A percentile compares a stretch with the other conserved stretches of the same genome.
phyloP scores from a whole-genome alignment of 2,797 vertebrate species.

The Periophthalmus magnuspinnatus region DNA sequence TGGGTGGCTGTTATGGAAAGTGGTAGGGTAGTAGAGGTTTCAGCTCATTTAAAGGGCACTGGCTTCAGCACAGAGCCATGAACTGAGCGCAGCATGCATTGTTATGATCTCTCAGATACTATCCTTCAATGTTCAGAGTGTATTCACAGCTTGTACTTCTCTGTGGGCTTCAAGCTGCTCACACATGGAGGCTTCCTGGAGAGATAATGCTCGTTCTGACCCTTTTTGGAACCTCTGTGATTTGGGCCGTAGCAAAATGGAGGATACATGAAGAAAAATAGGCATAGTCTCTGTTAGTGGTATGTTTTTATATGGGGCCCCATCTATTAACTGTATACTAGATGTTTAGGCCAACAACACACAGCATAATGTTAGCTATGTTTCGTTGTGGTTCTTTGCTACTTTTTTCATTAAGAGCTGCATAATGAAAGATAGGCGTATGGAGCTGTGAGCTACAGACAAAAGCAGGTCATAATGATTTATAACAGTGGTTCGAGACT shows the following conservation, averaged over 20 bases:
- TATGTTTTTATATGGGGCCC: background rate
- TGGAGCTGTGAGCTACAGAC: no score
- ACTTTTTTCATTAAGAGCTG: no score
- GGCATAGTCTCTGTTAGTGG: constrained; percentile 10
- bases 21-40: constrained; percentile 46
- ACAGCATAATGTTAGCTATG: background rate
- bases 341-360: background rate
- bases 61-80: constrained; percentile 61
- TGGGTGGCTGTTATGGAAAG: constrained; percentile 36
- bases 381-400: background rate
- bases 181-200: constrained; percentile 74
- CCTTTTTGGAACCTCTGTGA: constrained; percentile 41
- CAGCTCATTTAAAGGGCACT: constrained; percentile 72
- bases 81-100: constrained; percentile 67
- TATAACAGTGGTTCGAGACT: no score
- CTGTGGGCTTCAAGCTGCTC: constrained; percentile 74
- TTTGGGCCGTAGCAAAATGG: constrained; percentile 29
- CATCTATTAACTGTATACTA: background rate
- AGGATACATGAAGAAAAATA: constrained; percentile 21
- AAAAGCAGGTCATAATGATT: no score
- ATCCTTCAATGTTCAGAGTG: constrained; percentile 78
- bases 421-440: no score
- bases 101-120: constrained; percentile 71
- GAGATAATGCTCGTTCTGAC: constrained; percentile 53
- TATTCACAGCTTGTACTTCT: constrained; percentile 82